Evolutionary conservation across 1,140 invertebrate genomes (phyloP).

Genomic region (Drosophila persimilis): DNA sequence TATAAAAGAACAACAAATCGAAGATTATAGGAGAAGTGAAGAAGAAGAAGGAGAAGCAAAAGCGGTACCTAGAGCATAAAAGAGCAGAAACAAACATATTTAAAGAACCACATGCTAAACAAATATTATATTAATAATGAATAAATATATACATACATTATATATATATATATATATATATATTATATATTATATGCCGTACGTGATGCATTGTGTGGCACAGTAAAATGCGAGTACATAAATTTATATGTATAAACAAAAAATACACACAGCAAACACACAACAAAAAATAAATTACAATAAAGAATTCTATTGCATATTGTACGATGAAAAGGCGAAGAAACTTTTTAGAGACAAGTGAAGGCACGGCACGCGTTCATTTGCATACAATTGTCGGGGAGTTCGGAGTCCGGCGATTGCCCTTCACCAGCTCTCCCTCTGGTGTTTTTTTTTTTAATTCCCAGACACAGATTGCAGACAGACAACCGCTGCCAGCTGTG

Average conservation of each 20-base stretch:
- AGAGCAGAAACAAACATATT: conserved; percentile 77
- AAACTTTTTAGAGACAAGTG: conserved; percentile 16
- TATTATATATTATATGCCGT: conserved; percentile 61
- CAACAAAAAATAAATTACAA: conserved; percentile 68
- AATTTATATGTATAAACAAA: conserved; percentile 52
- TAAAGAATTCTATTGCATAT: conserved; percentile 81
- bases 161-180: conserved; percentile 52
- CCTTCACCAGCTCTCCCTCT: conserved; percentile 47
- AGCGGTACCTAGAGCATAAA: conserved; percentile 74
- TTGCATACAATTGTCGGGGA: conserved; percentile 69
- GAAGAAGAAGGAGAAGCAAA: conserved; percentile 36
- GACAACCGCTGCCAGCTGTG: conserved; percentile 17
- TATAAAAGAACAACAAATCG: conserved; percentile 27
- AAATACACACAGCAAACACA: conserved; percentile 8
- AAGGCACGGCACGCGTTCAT: conserved; percentile 64
- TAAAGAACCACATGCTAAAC: conserved; percentile 70
- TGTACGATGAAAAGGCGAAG: conserved; percentile 44
- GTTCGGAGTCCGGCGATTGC: conserved; percentile 21
- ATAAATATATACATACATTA: conserved; percentile 41
- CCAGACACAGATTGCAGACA: conserved; percentile 40
- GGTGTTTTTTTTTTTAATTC: conserved; percentile 18
- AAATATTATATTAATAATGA: conserved; percentile 69
- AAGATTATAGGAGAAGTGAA: conserved; percentile 15
- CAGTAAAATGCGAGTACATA: conserved; percentile 35
- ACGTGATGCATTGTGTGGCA: conserved; percentile 43